Conservation (phyloP, 2,113 vertebrate species). For the Catharus minimus region DNA sequence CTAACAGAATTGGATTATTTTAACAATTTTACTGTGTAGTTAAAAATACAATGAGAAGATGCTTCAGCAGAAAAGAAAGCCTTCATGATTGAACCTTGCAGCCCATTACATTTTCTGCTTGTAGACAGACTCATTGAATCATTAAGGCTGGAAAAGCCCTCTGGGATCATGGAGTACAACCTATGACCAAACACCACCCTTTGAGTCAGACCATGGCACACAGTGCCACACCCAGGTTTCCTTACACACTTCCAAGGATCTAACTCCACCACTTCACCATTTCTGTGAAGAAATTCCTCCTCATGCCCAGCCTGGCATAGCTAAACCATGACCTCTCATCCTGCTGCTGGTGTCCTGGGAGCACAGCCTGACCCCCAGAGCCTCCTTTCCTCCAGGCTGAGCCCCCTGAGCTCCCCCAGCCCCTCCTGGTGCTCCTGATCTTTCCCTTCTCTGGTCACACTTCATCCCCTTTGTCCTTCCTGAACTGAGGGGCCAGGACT, state of each 20-base stretch:
- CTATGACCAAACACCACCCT: accelerated
- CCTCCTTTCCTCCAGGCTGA: neutral
- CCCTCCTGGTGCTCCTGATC: neutral
- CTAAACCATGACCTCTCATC: no score
- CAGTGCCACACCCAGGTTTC: neutral
- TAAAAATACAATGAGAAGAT: constrained; percentile 70
- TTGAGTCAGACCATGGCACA: neutral
- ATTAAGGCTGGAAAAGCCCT: neutral
- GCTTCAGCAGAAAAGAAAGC: constrained; percentile 62
- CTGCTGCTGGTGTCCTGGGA: neutral
- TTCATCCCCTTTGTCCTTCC: neutral
- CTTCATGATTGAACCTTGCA: constrained; percentile 60
- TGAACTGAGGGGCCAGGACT: neutral
- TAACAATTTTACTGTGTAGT: constrained; percentile 56
- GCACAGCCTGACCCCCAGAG: neutral
- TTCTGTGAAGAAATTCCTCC: neutral
- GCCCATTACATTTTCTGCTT: constrained; percentile 73
- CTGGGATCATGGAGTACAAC: neutral
- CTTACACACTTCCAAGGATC: neutral
- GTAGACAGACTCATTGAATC: neutral
- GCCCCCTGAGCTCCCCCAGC: neutral
- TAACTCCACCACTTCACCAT: neutral
- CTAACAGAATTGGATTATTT: constrained; percentile 43
- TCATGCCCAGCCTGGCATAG: neutral
- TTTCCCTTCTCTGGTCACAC: neutral